phyloP scores from a whole-genome alignment of 1,140 invertebrate genomes.

The Drosophila sturtevanti region DNA sequence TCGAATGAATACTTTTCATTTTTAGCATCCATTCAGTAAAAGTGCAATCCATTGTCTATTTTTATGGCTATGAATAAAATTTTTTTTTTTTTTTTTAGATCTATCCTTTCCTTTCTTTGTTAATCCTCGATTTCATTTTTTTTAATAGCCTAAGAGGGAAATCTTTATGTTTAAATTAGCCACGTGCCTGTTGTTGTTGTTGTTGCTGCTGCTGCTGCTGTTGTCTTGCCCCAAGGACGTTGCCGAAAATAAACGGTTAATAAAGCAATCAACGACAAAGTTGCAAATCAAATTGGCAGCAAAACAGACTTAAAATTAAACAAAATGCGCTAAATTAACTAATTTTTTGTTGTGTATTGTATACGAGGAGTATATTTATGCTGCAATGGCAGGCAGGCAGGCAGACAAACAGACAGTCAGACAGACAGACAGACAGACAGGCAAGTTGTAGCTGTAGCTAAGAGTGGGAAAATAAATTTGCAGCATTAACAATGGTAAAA shows the following conservation, averaged over 20 bases:
- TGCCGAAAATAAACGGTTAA: constrained; percentile 68
- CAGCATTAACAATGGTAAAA: constrained; percentile 69
- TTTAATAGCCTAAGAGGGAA: background rate
- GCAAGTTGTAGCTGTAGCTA: constrained; percentile 41
- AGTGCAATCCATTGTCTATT: too few relatives aligned
- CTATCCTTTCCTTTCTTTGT: background rate
- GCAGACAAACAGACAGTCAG: too few relatives aligned
- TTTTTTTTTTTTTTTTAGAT: too few relatives aligned
- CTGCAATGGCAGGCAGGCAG: constrained; percentile 34
- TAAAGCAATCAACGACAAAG: constrained; percentile 72
- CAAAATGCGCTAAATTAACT: constrained; percentile 78
- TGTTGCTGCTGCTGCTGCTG: background rate
- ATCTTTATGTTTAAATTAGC: background rate
- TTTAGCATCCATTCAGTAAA: too few relatives aligned
- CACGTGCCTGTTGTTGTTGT: background rate
- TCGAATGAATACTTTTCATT: too few relatives aligned
- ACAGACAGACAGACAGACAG: constrained; percentile 18
- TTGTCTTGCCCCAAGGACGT: constrained; percentile 57
- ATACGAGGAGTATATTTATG: background rate
- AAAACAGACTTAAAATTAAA: constrained; percentile 62
- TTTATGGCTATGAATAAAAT: too few relatives aligned
- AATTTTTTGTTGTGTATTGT: constrained; percentile 51
- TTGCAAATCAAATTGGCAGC: constrained; percentile 76
- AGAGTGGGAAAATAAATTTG: constrained; percentile 78
- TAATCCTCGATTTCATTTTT: constrained; percentile 19